phyloP scores from a whole-genome alignment of 2,888 invertebrate genomes.

The Myopa tessellatipennis region DNA sequence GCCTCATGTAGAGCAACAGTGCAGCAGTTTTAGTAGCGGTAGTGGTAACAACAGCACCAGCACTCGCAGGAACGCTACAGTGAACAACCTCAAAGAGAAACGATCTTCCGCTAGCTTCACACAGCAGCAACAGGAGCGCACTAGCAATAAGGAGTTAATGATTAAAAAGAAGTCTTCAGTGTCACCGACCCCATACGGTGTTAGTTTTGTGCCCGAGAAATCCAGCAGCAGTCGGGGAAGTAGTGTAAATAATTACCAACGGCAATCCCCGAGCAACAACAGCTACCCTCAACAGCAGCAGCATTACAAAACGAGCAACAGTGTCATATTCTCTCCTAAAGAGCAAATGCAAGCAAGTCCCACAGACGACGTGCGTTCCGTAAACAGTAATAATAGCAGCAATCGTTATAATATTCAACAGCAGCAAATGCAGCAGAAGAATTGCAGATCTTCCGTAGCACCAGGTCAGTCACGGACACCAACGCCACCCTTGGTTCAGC shows the following conservation, averaged over 20 bases:
- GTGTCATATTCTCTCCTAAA: constrained; percentile 50
- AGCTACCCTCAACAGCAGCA: constrained; percentile 48
- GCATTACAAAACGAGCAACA: constrained; percentile 47
- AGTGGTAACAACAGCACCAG: constrained; percentile 44
- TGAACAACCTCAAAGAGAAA: constrained; percentile 51
- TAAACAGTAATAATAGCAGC: constrained; percentile 45
- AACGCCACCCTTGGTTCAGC: constrained; percentile 50
- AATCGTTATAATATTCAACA: constrained; percentile 35
- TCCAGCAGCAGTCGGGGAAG: constrained; percentile 42
- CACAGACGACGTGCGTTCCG: constrained; percentile 47
- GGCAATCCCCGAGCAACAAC: constrained; percentile 44
- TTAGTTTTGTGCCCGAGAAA: constrained; percentile 49
- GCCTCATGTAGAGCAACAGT: constrained; percentile 50
- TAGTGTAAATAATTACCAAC: constrained; percentile 42
- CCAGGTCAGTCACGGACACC: constrained; percentile 39
- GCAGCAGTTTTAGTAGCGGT: constrained; percentile 39
- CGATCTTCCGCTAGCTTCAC: constrained; percentile 54
- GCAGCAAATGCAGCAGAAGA: neutral
- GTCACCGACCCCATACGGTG: constrained; percentile 47
- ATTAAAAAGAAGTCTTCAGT: constrained; percentile 48
- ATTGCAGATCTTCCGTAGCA: constrained; percentile 25
- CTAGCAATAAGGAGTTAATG: constrained; percentile 45
- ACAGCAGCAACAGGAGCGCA: constrained; percentile 49
- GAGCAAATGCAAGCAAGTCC: constrained; percentile 41
- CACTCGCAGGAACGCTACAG: constrained; percentile 41